Evolutionary conservation across 2,888 invertebrate genomes (phyloP).

Genomic region (Metacarcinus magister): DNA sequence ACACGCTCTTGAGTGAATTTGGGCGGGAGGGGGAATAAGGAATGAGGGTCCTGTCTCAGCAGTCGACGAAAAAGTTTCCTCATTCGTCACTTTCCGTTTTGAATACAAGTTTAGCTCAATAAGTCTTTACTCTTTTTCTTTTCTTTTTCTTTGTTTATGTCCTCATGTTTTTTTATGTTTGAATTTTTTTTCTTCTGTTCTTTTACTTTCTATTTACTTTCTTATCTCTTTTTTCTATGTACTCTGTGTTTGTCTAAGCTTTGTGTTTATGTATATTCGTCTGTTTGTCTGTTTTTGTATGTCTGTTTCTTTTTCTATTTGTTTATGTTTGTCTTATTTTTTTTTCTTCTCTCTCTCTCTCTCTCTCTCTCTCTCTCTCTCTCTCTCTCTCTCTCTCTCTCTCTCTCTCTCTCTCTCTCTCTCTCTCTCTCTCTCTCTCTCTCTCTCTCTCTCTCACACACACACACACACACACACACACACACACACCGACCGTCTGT

Average conservation of each 20-base stretch:
- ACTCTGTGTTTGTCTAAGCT: too few species aligned
- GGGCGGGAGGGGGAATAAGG: neutral
- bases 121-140: neutral
- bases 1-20: neutral
- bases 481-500: neutral
- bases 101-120: neutral
- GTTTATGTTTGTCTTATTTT: neutral
- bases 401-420: slow-evolving; percentile 2
- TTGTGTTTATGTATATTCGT: neutral
- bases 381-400: neutral
- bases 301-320: neutral
- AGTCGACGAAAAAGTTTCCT: neutral
- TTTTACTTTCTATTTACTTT: too few species aligned
- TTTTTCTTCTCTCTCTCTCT: neutral
- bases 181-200: too few species aligned
- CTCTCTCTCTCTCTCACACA: neutral
- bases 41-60: neutral
- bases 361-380: neutral
- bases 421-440: slow-evolving; percentile 2
- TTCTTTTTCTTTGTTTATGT: neutral
- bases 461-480: too few species aligned
- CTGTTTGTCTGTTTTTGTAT: neutral
- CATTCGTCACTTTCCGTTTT: neutral
- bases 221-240: too few species aligned
- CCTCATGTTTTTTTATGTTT: neutral